These are phyloP conservation scores for Ciconia nigra DNA, from an alignment of 2,797 vertebrate genomes.

Conservation along the genomic window DNA sequence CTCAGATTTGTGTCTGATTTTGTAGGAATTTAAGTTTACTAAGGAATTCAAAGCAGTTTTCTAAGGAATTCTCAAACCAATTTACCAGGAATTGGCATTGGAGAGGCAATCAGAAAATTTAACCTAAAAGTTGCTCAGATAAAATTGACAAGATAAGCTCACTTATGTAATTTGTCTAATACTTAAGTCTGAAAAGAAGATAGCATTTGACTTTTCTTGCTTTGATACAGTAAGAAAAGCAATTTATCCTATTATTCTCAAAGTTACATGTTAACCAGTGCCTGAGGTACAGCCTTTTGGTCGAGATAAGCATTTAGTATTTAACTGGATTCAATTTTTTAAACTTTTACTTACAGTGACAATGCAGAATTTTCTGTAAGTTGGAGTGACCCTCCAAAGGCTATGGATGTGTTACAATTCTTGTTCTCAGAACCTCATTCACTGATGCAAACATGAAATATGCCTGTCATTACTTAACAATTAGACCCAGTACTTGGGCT, in stretches of 20 bases:
- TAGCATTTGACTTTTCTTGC: neutral
- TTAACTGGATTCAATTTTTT: neutral
- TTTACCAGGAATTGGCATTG: constrained; percentile 1
- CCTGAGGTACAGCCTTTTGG: neutral
- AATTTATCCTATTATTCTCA: neutral
- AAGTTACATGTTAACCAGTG: neutral
- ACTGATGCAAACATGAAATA: neutral
- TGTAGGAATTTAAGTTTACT: constrained; percentile 20
- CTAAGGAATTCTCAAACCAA: constrained; percentile 39
- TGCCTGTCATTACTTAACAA: neutral
- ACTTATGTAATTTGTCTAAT: neutral
- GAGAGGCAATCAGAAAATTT: constrained; percentile 26
- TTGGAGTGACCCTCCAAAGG: neutral
- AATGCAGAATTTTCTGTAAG: neutral
- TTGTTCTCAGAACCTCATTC: neutral
- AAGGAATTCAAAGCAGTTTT: constrained; percentile 32
- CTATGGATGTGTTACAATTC: neutral
- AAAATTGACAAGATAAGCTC: neutral
- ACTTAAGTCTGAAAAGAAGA: neutral
- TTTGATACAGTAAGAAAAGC: neutral
- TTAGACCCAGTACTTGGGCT: neutral
- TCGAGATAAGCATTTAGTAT: neutral
- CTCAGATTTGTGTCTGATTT: constrained; percentile 24
- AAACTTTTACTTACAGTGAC: neutral
- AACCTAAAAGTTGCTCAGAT: neutral